phyloP scores from a whole-genome alignment of 2,113 vertebrate species.

The Vidua macroura region DNA sequence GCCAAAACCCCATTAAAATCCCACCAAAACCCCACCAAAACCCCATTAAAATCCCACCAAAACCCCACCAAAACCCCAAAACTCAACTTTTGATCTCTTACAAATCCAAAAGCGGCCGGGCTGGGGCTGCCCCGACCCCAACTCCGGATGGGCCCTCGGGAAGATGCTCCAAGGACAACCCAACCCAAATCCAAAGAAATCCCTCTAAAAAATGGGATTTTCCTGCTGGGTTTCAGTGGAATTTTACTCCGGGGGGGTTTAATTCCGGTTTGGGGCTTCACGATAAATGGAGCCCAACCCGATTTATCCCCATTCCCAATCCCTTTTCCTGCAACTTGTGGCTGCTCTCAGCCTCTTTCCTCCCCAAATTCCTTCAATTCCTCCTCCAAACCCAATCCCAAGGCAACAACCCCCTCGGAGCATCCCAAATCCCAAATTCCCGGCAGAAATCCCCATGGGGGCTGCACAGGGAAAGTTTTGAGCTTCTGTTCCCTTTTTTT shows the following conservation, averaged over 20 bases:
- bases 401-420: neutral
- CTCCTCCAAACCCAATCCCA: neutral
- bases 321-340: neutral
- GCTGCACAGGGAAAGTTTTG: neutral
- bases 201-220: neutral
- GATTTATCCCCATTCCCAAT: neutral
- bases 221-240: neutral
- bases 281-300: neutral
- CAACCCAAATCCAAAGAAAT: neutral
- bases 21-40: neutral
- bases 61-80: neutral
- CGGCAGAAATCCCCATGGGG: rapidly evolving
- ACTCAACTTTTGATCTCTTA: rapidly evolving
- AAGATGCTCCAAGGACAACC: neutral
- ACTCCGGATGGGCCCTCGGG: rapidly evolving
- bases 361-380: neutral
- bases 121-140: rapidly evolving
- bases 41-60: too few relatives aligned
- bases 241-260: neutral
- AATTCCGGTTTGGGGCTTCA: neutral
- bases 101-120: rapidly evolving
- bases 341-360: neutral
- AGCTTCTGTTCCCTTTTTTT: too few relatives aligned
- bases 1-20: neutral
- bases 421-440: neutral